phyloP scores from a whole-genome alignment of 2,888 invertebrate species.

The Sinohyriopsis cumingii region DNA sequence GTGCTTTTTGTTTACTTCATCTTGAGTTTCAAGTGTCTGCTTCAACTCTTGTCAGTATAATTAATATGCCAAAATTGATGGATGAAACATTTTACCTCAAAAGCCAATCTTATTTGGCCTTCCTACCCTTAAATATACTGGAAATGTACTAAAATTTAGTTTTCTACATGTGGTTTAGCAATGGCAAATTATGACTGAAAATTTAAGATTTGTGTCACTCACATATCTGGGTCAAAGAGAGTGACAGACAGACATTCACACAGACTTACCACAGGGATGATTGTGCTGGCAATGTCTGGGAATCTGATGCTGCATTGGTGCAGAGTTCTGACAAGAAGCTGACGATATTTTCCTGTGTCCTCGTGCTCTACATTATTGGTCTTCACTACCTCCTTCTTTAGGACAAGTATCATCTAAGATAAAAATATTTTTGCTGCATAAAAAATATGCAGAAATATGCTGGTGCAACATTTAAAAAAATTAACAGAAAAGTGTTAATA shows the following conservation, averaged over 20 bases:
- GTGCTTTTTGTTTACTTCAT: no score
- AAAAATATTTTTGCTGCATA: not conserved
- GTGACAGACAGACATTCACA: not conserved
- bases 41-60: no score
- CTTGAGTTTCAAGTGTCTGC: no score
- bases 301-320: constrained; percentile 92
- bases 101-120: no score
- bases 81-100: no score
- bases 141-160: no score
- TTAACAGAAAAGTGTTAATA: not conserved
- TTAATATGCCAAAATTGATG: no score
- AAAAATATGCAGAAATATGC: not conserved
- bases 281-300: constrained; percentile 93
- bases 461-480: not conserved
- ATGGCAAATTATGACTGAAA: no score
- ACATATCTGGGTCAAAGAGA: no score
- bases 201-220: no score
- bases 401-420: constrained; percentile 84
- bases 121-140: no score
- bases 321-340: constrained; percentile 93
- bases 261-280: constrained; percentile 85
- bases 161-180: no score
- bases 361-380: constrained; percentile 91
- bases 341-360: constrained; percentile 95
- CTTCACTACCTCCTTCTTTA: constrained; percentile 94